Evolutionary conservation across 1,140 invertebrate genomes (phyloP), one percentile per base, ranked within the genome.

Genomic region (Euschistus heros): DNA sequence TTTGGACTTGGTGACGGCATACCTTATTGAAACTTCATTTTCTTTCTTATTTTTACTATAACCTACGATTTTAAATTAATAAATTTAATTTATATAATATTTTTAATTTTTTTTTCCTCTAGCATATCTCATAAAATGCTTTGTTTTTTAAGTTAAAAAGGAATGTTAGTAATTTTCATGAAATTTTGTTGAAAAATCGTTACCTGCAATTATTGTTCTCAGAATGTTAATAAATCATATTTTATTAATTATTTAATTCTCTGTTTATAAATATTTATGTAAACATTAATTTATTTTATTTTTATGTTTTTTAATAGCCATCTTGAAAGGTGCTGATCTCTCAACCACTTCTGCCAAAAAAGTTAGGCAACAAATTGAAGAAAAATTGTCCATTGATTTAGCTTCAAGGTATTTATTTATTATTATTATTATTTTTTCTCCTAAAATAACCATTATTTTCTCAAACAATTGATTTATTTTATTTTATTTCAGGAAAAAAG

Each of bases 291-390:
- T 24, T 50, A 47, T 22, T 46, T 24, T 15, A 24, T 63, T 18
- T 13, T 13, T 13, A 37, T 71, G 69, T 71, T 72, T 71, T 67
- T 71, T 79, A 81, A 27, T 74, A 94, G 91, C 84, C 63, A 91
- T 94, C 70, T 80, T 96, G 3, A 91, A 94, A 77, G 86, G 86
- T 78, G 91, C 91, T 6, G 88, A 94, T 74, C 79, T 94, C 13
- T 83, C 84, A 8, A 84, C 84, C 42, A 87, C 89, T 70, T 91
- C 91, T 14, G 86, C 90, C 1, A 96, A 94, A 72, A 91, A 92
- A 76, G 89, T 96, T n/a, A 84, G 92, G 30, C 85, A 88, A 75
- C 84, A 89, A 72, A 78, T 95, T 65, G 91, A 96, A 75, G 82
- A 87, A 67, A 87, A 89, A 73, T 78, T 93, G 14, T 86, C 85